Conservation (phyloP, 2,113 vertebrate genomes). For the Felis chaus region DNA sequence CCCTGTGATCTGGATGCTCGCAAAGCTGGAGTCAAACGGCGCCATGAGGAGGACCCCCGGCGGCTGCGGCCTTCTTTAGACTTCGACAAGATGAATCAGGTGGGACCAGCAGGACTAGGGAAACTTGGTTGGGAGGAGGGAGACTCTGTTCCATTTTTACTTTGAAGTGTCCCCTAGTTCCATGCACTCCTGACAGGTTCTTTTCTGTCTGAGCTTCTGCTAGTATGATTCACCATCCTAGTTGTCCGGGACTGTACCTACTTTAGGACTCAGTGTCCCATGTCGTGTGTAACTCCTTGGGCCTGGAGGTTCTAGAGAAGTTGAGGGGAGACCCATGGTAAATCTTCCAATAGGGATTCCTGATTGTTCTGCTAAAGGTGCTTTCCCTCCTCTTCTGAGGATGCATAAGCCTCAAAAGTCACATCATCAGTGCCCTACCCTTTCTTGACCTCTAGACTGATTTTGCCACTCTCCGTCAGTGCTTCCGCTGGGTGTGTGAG, state of each 20-base stretch:
- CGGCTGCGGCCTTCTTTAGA: conserved; percentile 87
- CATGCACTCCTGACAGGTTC: neutral
- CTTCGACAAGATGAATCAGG: conserved; percentile 91
- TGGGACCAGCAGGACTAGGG: conserved; percentile 46
- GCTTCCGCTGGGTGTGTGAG: neutral
- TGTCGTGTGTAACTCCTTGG: neutral
- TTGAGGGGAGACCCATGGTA: conserved; percentile 8
- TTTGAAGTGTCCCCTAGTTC: neutral
- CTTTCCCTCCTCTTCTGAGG: neutral
- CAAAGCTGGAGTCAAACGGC: conserved; percentile 89
- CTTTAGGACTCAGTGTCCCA: neutral
- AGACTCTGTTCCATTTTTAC: neutral
- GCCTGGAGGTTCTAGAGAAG: neutral
- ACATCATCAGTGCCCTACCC: neutral
- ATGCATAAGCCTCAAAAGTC: neutral
- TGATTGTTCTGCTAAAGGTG: neutral
- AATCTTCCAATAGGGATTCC: neutral
- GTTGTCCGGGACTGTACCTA: neutral
- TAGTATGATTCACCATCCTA: neutral
- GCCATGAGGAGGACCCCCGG: conserved; percentile 87
- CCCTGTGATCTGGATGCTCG: conserved; percentile 90
- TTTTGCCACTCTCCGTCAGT: conserved; percentile 29
- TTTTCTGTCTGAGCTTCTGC: neutral
- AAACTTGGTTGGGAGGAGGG: neutral
- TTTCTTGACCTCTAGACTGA: neutral